These are phyloP conservation scores for Eulemur rufifrons DNA, from an alignment of 2,113 vertebrate species.

Conservation along the genomic window DNA sequence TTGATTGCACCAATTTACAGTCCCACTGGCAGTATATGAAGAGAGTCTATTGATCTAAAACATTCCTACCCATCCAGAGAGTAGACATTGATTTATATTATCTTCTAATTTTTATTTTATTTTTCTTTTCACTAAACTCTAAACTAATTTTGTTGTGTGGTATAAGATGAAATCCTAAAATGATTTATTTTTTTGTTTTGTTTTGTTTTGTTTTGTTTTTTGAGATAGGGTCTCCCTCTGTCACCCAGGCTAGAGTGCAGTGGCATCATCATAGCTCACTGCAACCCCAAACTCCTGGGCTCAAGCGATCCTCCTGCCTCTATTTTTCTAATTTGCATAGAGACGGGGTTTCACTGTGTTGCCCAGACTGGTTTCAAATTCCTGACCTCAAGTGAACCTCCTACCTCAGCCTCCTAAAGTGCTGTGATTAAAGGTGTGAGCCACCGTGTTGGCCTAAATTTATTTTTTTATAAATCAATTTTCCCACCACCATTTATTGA, in stretches of 20 bases:
- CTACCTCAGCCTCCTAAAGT: background rate
- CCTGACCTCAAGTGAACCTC: no score
- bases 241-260: background rate
- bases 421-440: background rate
- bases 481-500: background rate
- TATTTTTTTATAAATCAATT: background rate
- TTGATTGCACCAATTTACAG: background rate
- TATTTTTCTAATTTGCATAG: no score
- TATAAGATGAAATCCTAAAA: background rate
- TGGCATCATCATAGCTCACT: background rate
- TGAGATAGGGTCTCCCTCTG: no score
- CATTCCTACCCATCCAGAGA: background rate
- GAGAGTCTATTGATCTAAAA: background rate
- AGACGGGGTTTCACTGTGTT: no score
- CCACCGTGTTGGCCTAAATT: background rate
- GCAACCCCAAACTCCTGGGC: no score
- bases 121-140: slow-evolving; percentile 13
- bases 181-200: no score
- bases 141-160: background rate
- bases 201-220: no score
- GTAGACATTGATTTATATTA: background rate
- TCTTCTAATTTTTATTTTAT: slow-evolving; percentile 37
- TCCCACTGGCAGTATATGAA: background rate
- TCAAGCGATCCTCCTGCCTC: no score
- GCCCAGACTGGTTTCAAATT: no score